Percentiles rank a stretch among this genome's conserved stretches.
Conservation (phyloP, 2,797 vertebrate species). For the Karalla daura region DNA sequence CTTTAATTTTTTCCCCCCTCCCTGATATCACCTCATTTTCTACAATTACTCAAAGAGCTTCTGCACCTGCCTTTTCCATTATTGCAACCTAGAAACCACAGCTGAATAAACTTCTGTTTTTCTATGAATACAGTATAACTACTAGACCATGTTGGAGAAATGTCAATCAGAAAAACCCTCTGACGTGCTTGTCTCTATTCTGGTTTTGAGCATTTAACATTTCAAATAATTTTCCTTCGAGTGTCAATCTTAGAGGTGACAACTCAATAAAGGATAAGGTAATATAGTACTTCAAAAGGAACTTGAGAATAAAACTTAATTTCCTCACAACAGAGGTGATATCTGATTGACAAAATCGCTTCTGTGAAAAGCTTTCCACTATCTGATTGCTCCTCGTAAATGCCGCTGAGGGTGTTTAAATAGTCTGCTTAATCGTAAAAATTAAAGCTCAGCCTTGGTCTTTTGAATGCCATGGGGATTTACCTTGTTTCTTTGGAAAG, state of each 20-base stretch:
- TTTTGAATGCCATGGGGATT: neutral
- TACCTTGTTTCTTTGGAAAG: conserved; percentile 9
- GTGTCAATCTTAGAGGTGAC: conserved; percentile 4
- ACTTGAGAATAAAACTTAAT: conserved; percentile 29
- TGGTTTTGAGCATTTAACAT: neutral
- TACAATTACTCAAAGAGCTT: too few relatives aligned
- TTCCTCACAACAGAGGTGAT: conserved; percentile 14
- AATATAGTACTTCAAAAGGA: conserved; percentile 29
- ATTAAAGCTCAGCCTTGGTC: conserved; percentile 1
- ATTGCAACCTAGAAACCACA: too few relatives aligned
- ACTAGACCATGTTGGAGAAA: neutral
- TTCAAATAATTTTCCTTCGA: conserved; percentile 1
- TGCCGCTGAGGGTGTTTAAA: neutral
- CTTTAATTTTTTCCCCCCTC: too few relatives aligned
- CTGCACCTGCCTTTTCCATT: too few relatives aligned
- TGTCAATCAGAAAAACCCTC: neutral
- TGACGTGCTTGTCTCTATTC: neutral
- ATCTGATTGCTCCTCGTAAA: conserved; percentile 14
- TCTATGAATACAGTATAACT: neutral
- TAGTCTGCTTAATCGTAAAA: conserved; percentile 14
- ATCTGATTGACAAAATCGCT: conserved; percentile 29
- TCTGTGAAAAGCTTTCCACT: conserved; percentile 5
- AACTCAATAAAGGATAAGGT: conserved; percentile 16
- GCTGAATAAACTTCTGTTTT: neutral
- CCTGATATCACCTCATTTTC: too few relatives aligned